Base-by-base conservation (phyloP, 2,797 vertebrate species). In the Echeneis naucrates region DNA sequence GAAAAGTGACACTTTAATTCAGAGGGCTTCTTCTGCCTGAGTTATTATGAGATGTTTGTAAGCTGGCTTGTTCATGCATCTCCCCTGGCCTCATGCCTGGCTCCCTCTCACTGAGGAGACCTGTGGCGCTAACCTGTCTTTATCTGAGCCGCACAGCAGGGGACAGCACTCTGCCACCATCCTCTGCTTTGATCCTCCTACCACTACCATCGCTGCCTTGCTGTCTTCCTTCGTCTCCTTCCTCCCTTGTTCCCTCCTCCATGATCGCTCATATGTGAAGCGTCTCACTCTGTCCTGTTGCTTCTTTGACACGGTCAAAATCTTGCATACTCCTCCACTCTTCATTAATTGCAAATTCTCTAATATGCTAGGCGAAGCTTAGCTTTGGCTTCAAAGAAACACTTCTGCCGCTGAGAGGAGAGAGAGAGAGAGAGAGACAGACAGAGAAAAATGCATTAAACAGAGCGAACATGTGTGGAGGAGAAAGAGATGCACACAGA, bases 1-100 rank as follows among this genome's bases (percentile, higher is more conserved):
- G 92, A 95, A 92, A 94, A 94, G 93, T 94, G 94, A 95, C 94
- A 95, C 90, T 95, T 95, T 93, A 94, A 94, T 95, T 95, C 91
- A 81, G 92, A 89, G 85, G 87, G 93, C 86, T 92, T 93, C 93
- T 92, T 92, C 92, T 93, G 92, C 87, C 89, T 92, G 90, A 94
- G 91, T 93, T 94, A 93, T 94, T 92, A 93, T 93, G 92, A 93
- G 91, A 94, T 93, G 93, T 94, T 94, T 93, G 92, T 94, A 94
- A 94, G 92, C 93, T 89, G 90, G 91, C 87, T 90, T 92, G 93
- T 91, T 92, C 89, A 84, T 90, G 92, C 88, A 85, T 91, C 89
- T 92, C 89, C 78, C 78, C 88, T 92, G 91, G 90, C 90, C 91
- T 72, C 35, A 72, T 82, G 90, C 91, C 91, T 92, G 87, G 87